These are phyloP conservation scores for Ligdia adustata DNA, from an alignment of 2,888 invertebrate species.

Conservation along the genomic window DNA sequence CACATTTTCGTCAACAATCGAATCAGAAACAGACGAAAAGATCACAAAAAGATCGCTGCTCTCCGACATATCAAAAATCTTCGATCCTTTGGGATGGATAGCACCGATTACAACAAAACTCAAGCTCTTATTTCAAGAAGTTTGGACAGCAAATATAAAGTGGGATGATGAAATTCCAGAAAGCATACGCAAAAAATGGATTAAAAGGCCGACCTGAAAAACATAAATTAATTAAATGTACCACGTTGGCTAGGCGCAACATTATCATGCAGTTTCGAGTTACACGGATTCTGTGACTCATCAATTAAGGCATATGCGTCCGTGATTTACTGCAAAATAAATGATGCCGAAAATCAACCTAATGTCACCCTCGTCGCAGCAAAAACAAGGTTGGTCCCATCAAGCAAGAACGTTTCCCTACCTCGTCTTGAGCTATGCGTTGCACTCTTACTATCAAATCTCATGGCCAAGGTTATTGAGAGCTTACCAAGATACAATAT, in stretches of 20 bases:
- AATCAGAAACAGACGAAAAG: too few relatives aligned
- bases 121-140: background rate
- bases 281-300: too few relatives aligned
- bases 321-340: too few relatives aligned
- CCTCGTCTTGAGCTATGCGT: slow-evolving; percentile 20
- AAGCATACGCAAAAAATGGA: too few relatives aligned
- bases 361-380: slow-evolving; percentile 2
- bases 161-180: too few relatives aligned
- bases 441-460: slow-evolving; percentile 13
- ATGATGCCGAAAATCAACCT: too few relatives aligned
- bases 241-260: too few relatives aligned
- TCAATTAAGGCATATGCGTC: too few relatives aligned
- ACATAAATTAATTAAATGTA: too few relatives aligned
- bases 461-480: slow-evolving; percentile 5
- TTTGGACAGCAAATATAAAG: background rate
- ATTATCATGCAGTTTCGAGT: too few relatives aligned
- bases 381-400: slow-evolving; percentile 15
- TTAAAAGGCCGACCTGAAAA: too few relatives aligned
- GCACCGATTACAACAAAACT: background rate
- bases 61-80: background rate
- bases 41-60: too few relatives aligned
- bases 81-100: background rate
- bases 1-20: background rate
- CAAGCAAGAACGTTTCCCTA: slow-evolving; percentile 9
- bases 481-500: slow-evolving; percentile 4